These are phyloP conservation scores for Acromyrmex charruanus DNA, from an alignment of 1,140 invertebrate genomes.

Conservation along the genomic window DNA sequence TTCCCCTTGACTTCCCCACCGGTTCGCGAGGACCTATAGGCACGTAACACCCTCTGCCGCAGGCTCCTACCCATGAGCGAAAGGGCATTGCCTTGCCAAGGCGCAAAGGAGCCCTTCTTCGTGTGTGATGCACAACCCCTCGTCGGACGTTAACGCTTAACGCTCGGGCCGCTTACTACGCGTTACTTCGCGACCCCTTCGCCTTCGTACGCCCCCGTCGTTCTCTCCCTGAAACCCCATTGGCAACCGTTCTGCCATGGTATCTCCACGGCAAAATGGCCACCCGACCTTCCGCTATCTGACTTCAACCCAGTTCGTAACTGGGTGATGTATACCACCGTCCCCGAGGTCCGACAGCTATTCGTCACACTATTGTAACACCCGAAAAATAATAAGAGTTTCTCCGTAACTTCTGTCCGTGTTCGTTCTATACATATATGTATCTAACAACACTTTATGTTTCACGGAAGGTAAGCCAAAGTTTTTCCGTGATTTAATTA, in stretches of 20 bases:
- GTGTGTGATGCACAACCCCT: constrained; percentile 72
- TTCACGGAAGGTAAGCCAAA: not conserved
- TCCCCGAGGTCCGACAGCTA: constrained; percentile 34
- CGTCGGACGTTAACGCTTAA: constrained; percentile 70
- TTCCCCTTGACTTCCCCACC: constrained; percentile 70
- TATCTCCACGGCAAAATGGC: constrained; percentile 80
- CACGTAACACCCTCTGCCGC: constrained; percentile 73
- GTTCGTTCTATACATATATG: no score
- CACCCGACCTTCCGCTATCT: constrained; percentile 75
- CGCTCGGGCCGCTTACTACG: constrained; percentile 55
- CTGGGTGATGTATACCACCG: constrained; percentile 49
- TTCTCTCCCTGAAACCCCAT: constrained; percentile 78
- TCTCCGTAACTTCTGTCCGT: not conserved
- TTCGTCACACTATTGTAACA: constrained; percentile 49
- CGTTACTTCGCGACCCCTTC: constrained; percentile 75
- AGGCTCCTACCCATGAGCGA: constrained; percentile 72
- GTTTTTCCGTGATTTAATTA: constrained; percentile 28
- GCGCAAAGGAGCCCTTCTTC: constrained; percentile 76
- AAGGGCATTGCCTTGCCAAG: constrained; percentile 72
- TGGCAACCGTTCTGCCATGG: constrained; percentile 80
- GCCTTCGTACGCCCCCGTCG: constrained; percentile 65
- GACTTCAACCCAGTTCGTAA: constrained; percentile 59
- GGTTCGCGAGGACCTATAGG: constrained; percentile 70
- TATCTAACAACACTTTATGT: not conserved
- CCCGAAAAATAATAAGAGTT: constrained; percentile 32